Evolutionary conservation across 2,797 vertebrate genomes (phyloP), one percentile per base, ranked within the genome.

Genomic region (Enteromius radiatus): DNA sequence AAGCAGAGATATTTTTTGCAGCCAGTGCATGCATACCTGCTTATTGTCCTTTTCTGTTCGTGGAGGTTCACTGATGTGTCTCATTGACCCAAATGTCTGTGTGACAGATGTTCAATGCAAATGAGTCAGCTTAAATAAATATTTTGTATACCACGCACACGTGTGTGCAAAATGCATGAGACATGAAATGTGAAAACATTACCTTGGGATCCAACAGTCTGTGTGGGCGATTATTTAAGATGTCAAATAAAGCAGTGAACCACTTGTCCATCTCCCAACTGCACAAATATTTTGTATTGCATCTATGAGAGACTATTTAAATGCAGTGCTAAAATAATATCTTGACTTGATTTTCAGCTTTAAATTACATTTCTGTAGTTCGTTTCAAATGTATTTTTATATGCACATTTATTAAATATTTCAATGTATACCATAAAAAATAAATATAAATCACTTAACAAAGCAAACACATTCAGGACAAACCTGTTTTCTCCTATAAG

Each of bases 401-500:
- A 10, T 23, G 33, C 21, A 28, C 28, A 41, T 76, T 23, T 26
- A 15, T 31, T 8, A 78, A 38, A 64, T 17, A 14, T 21, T 73
- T 36, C 7, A 78, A 33, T 78, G 8, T 52, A 33, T 5, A 2
- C n/a, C 12, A 19, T 4, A 15, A 31, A 63, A 45, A 56, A 71
- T 9, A 61, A 38, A 12, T 47, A 28, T 52, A 33, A 47, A n/a
- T 33, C 26, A 45, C 36, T 23, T n/a, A 78, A 67, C 31, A 54
- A 36, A 56, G 64, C 47, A 61, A 71, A 61, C 3, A 2, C 15
- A 47, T 80, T 71, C 54, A 52, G n/a, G 23, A 81, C 93, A 84
- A 82, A 97, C 97, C 95, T 96, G 90, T 84, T 92, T 8, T 86
- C 86, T 73, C 93, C 92, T 0, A 97, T 85, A 52, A 98, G 92